Evolutionary conservation across 1,140 invertebrate genomes (phyloP), one percentile per base, ranked within the genome.

Genomic region (Gryllus bimaculatus): DNA sequence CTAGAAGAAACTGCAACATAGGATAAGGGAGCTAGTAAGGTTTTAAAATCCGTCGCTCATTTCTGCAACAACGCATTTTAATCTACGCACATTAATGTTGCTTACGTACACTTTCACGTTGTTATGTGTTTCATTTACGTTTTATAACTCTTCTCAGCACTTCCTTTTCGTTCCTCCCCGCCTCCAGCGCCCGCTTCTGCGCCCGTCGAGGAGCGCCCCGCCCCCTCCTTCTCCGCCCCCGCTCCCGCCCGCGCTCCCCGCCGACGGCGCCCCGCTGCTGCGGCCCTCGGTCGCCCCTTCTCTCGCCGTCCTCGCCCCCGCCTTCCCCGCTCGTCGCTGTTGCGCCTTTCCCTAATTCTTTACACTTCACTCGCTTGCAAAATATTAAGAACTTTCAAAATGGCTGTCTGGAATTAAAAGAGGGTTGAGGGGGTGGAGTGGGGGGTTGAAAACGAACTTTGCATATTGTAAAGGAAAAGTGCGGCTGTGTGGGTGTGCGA

Each of bases 311-410:
- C 12, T 10, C 74, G 12, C 74, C n/a, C 20, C n/a, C 75, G 48
- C 39, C 75, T 47, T 66, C 54, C 54, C 18, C 18, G 18, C 54
- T 66, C 54, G 54, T 66, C 54, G 54, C 54, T 66, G 54, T 66
- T 66, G 54, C 54, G 54, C 76, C 48, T 49, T 47, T 47, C 48
- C 47, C 76, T 48, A 48, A 77, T 78, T 78, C 78, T 78, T 78
- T 73, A 78, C 78, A 78, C 66, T 74, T 78, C 66, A 78, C 66
- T 78, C 73, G 66, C 73, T 78, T 49, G 48, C 78, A 78, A 78
- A 78, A 78, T 78, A 78, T 78, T 78, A 78, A 78, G 78, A 78
- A 78, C 78, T 78, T 78, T 78, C 78, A 78, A 78, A 78, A 78
- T 78, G 78, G 78, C 73, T 66, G 78, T 74, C 78, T 78, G 78